Conservation (phyloP, 2,888 invertebrate genomes). For the Stomorhina lunata region DNA sequence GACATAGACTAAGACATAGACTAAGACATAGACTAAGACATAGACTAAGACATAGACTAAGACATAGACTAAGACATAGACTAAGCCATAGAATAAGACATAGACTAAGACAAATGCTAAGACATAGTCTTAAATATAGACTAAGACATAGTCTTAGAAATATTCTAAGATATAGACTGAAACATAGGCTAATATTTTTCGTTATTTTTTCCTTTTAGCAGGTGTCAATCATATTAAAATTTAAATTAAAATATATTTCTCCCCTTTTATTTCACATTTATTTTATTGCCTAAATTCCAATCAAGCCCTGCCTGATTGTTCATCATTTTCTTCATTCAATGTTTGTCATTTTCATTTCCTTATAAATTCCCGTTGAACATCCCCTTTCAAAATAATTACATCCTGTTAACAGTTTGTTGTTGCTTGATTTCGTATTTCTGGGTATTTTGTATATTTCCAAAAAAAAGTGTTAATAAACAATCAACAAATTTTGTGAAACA, state of each 20-base stretch:
- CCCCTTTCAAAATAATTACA: conserved; percentile 55
- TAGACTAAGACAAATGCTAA: too few species aligned
- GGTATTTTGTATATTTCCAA: neutral
- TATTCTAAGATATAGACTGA: too few species aligned
- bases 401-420: conserved; percentile 37
- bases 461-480: conserved; percentile 59
- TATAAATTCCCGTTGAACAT: conserved; percentile 40
- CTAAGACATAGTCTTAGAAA: too few species aligned
- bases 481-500: conserved; percentile 38
- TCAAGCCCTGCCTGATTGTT: neutral
- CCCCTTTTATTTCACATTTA: neutral
- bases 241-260: neutral
- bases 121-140: too few species aligned
- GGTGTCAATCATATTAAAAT: too few species aligned
- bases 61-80: too few species aligned
- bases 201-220: too few species aligned
- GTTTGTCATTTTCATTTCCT: conserved; percentile 42
- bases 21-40: too few species aligned
- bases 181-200: too few species aligned
- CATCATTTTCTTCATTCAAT: neutral
- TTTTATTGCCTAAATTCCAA: neutral
- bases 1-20: too few species aligned
- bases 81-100: too few species aligned
- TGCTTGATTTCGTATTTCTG: neutral
- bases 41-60: too few species aligned